Percentiles rank a stretch among this genome's conserved stretches.
Evolutionary conservation across 2,888 invertebrate genomes (phyloP).

Genomic region (Eristalinus aeneus): DNA sequence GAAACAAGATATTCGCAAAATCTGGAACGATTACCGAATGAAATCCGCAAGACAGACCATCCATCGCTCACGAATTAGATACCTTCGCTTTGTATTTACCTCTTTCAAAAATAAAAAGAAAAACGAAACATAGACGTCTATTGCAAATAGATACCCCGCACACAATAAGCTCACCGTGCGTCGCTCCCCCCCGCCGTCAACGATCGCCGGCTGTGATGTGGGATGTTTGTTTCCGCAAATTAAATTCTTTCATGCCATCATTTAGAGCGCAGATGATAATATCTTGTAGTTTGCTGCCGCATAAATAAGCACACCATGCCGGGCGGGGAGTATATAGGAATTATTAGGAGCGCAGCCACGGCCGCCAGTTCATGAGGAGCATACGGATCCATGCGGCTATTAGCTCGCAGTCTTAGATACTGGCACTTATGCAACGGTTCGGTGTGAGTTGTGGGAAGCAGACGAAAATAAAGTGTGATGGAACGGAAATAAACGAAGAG

Average conservation of each 20-base stretch:
- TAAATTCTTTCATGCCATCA: constrained; percentile 11
- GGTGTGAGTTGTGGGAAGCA: neutral
- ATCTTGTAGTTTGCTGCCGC: constrained; percentile 2
- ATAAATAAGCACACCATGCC: neutral
- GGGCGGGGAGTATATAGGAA: neutral
- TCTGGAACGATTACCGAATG: constrained; percentile 25
- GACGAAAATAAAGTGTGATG: neutral
- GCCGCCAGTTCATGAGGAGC: neutral
- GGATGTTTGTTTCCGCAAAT: constrained; percentile 27
- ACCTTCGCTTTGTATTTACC: neutral
- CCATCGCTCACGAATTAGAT: neutral
- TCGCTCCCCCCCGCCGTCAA: neutral
- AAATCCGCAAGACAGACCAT: neutral
- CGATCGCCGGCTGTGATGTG: constrained; percentile 2
- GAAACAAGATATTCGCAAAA: constrained; percentile 7
- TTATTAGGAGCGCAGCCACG: constrained; percentile 11
- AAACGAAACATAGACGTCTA: neutral
- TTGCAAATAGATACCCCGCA: constrained; percentile 6
- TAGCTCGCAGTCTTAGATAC: neutral
- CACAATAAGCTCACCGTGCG: constrained; percentile 1
- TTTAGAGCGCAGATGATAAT: constrained; percentile 16
- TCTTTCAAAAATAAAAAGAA: neutral
- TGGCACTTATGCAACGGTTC: neutral
- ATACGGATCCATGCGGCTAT: neutral
- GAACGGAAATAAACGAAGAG: neutral